Base-by-base conservation (phyloP, 2,113 vertebrate species). In the Pavo muticus region DNA sequence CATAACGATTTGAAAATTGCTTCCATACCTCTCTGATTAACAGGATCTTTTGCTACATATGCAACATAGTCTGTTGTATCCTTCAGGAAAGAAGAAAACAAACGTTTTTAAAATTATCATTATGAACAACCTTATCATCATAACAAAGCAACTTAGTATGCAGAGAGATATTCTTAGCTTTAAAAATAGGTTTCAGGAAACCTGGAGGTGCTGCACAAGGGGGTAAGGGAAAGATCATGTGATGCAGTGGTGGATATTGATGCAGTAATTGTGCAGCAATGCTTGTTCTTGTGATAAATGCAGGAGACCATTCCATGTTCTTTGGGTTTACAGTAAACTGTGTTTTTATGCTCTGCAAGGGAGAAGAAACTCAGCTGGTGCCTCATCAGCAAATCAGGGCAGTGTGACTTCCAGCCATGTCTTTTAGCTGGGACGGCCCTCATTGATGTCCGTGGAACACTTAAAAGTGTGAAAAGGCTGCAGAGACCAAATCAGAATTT, bases 41-140 rank as follows among this genome's bases (percentile, higher is more conserved):
- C 97, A 71, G 98, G 97, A 97, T 99, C 99, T 97, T 99, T 99
- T 79, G 99, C 99, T 94, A 99, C 99, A 44, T 99, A 99, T 60
- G 99, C 99, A 54, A 99, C 98, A 10, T 99, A 99, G 96, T 99
- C 98, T 90, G 98, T 98, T 81, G 98, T 98, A 82, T 99, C 99
- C 99, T 99, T 92, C 48, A 84, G 76, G 70, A 88, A 86, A 97
- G 95, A 95, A 95, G 21, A 97, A 35, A 73, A 44, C 48, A 94
- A 95, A 86, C 23, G 27, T 76, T 77, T 97, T 97, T 73, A 80
- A 95, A 91, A 87, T 57, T 44, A 45, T 69, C 23, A 57, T 61
- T 64, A 40, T 29, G 29, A 91, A 74, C 61, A 81, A 61, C 5
- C 19, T 70, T 81, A 72, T 29, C 27, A 84, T 14, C 19, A 60